Evolutionary conservation across 2,888 invertebrate genomes (phyloP), one percentile per base, ranked within the genome.

Genomic region (Chirona hameri): DNA sequence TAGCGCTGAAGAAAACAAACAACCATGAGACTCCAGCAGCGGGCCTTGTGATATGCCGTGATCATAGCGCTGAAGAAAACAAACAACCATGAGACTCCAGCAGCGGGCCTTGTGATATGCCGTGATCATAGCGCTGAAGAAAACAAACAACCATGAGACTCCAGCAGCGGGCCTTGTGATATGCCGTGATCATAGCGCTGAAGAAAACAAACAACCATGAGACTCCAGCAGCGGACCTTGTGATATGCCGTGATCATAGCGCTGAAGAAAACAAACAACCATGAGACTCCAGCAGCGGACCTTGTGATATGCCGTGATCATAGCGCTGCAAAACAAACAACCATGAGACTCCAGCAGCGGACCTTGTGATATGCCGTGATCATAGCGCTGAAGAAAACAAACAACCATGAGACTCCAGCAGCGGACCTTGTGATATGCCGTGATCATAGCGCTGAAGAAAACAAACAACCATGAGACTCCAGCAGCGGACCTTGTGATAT

Each of bases 101-200:
- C 85, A 93, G 79, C 18, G 90, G 90, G 39, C 88, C 88, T 85
- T 91, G 91, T 7, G 89, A 90, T 84, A 91, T 94, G 0, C 95
- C 99, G 86, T 94, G 95, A n/a, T n/a, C n/a, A n/a, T n/a, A n/a
- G n/a, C n/a, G n/a, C n/a, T n/a, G n/a, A n/a, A n/a, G n/a, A n/a
- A n/a, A n/a, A n/a, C n/a, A n/a, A n/a, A n/a, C n/a, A n/a, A 31
- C 98, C 98, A 88, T 99, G 99, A 0, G 97, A 94, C 89, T 99
- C 99, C 46, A 95, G 89, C 85, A 93, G 79, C 18, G 90, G 90
- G 39, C 88, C 88, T 85, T 91, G 91, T 7, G 89, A 90, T 84
- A 91, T 94, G 0, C 95, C 99, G 86, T 94, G 95, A n/a, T n/a
- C n/a, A n/a, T n/a, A n/a, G n/a, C n/a, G n/a, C n/a, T n/a, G n/a